Base-by-base conservation (phyloP, 2,888 invertebrate genomes). In the Pandemis heparana region DNA sequence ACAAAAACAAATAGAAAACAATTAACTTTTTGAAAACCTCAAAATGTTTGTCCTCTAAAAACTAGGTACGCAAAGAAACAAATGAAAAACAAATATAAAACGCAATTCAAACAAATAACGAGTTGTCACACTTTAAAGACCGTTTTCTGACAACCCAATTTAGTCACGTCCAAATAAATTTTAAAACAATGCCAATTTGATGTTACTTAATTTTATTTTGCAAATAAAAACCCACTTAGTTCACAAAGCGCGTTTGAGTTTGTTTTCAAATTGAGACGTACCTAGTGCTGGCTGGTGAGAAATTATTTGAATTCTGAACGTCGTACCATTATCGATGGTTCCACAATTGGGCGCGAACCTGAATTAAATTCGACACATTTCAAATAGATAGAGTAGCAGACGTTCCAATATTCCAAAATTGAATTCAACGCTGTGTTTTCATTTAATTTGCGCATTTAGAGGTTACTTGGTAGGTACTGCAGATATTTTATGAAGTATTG, bases 271-370 rank as follows among this genome's bases (percentile, higher is more conserved):
- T 74, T 38, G 71, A 69, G 67, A 75, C 70, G 61, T 41, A 66
- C 60, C 60, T 56, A 48, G 66, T 66, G 69, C 65, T 64, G 64
- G 60, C 66, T 23, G 59, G 64, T 32, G 72, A 70, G 56, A 75
- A 69, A 75, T 75, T 48, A 60, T 75, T 71, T 39, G 46, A 74
- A 74, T 66, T 68, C 63, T 10, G 69, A 75, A 72, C 23, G 39
- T 18, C 53, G 62, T 65, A 71, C 46, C 12, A 64, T 69, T 66
- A 70, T 72, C 74, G 62, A 69, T 62, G 60, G 56, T 53, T 62
- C 23, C 12, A 56, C 67, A 63, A 72, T 71, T 73, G 75, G 51
- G 41, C 74, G 59, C 64, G 48, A 38, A 23, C 51, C 41, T 23
- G 48, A 71, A 65, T 65, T 51, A 51, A 71, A 59, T 60, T 71